Evolutionary conservation across 2,113 vertebrate species (phyloP), one percentile per base, ranked within the genome.

Genomic region (Phaethornis superciliosus): DNA sequence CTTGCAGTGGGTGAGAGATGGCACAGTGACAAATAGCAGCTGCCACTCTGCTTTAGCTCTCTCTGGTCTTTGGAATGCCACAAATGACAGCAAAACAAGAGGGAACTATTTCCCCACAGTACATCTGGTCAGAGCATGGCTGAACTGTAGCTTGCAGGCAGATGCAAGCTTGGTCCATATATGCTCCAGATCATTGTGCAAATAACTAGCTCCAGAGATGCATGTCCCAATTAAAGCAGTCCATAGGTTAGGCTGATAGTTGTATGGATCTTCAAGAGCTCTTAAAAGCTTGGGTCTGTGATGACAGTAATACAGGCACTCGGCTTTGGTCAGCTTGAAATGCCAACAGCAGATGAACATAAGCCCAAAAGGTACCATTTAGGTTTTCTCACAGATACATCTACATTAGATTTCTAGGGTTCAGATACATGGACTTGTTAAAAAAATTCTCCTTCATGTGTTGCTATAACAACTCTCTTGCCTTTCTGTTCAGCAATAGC

Each of bases 201-300:
- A 64, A 56, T 7, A 14, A 1, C n/a, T 21, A 15, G 67, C 18
- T 15, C 37, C 46, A 76, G 30, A 91, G 7, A 18, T 0, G 2
- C 3, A 2, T 4, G 5, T 16, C 20, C 33, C 0, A 0, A 0
- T 37, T 44, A 68, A n/a, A 93, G 28, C 3, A 71, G 44, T 46
- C 28, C 7, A 3, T 1, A 2, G 49, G 12, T 35, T 64, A 35
- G 56, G 7, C 17, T 67, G 30, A 20, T 55, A 4, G 2, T 26
- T 4, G 3, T 27, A 51, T 78, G 17, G n/a, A 32, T 77, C 16
- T 21, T 72, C 67, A 62, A 19, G 0, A 7, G 9, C 22, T 55
- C 52, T 37, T 79, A 23, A 63, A 63, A 65, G 2, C 33, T 51
- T 83, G n/a, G 42, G 15, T 4, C 40, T 3, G 0, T 3, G 5